phyloP scores from a whole-genome alignment of 2,113 vertebrate genomes.

The Puma concolor region DNA sequence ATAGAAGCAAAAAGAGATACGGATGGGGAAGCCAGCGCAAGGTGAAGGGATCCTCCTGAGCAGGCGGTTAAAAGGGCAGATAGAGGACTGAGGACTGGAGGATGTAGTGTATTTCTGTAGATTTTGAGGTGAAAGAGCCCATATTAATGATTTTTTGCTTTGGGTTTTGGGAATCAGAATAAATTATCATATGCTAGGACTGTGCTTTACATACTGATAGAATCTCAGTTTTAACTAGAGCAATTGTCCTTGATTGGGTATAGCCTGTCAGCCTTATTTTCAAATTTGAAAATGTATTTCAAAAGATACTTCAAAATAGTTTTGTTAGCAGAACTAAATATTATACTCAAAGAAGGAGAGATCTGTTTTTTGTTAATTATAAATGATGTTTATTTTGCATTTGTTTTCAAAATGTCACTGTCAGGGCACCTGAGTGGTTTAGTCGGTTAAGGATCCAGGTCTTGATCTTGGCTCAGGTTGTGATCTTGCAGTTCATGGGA shows the following conservation, averaged over 20 bases:
- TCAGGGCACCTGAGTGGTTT: background rate
- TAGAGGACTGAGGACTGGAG: background rate
- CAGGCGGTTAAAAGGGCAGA: fast-evolving
- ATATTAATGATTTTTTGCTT: constrained; percentile 45
- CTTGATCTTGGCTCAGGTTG: too few species aligned
- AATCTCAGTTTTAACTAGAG: constrained; percentile 39
- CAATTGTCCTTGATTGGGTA: constrained; percentile 55
- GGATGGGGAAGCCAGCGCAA: background rate
- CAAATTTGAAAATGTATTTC: background rate
- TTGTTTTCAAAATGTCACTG: constrained; percentile 42
- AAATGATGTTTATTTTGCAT: background rate
- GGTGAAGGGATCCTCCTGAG: background rate
- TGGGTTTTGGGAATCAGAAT: constrained; percentile 48
- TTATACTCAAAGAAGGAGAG: background rate
- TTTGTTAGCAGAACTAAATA: background rate
- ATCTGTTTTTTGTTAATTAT: background rate
- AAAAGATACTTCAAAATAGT: constrained; percentile 22
- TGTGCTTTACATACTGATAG: constrained; percentile 35
- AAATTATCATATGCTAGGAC: constrained; percentile 55
- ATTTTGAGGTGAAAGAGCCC: constrained; percentile 10
- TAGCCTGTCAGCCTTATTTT: constrained; percentile 53
- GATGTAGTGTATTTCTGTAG: background rate
- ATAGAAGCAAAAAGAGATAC: background rate
- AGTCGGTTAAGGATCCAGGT: too few species aligned
- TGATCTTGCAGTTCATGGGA: too few species aligned